These are phyloP conservation scores for Lepetodrilus schrolli DNA, from an alignment of 2,888 invertebrate genomes.

Conservation along the genomic window DNA sequence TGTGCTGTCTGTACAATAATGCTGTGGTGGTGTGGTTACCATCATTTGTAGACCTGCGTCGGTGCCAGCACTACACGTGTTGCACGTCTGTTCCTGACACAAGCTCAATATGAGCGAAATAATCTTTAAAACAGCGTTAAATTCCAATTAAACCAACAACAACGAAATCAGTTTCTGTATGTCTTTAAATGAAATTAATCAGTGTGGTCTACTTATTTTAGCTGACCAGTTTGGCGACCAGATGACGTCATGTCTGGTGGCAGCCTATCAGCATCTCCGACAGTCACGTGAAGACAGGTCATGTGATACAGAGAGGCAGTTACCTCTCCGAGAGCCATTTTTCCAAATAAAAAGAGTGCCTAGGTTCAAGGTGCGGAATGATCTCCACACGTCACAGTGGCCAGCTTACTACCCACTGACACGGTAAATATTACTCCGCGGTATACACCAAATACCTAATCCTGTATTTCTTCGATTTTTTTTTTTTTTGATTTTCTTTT, in stretches of 20 bases:
- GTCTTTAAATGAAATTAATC: no score
- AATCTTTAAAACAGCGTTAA: no score
- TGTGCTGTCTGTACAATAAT: no score
- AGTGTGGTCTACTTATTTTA: no score
- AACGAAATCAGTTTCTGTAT: no score
- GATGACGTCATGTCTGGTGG: not conserved
- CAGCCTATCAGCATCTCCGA: conserved; percentile 5
- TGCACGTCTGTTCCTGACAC: no score
- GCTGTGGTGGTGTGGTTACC: no score
- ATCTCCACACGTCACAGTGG: conserved; percentile 40
- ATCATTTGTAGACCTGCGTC: no score
- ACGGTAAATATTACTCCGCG: conserved; percentile 34
- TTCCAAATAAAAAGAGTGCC: conserved; percentile 47
- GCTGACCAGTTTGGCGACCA: not conserved
- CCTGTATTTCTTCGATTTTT: not conserved
- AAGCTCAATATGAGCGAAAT: no score
- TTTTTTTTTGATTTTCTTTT: not conserved
- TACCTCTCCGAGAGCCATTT: conserved; percentile 46
- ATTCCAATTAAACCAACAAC: no score
- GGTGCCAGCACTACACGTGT: no score
- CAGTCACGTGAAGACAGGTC: conserved; percentile 22
- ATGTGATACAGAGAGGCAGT: conserved; percentile 44
- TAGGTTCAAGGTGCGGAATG: conserved; percentile 44
- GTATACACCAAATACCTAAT: not conserved
- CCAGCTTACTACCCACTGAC: conserved; percentile 43